These are phyloP conservation scores for Xenotilapia caudafasciata DNA, from an alignment of 2,113 vertebrate species.

Conservation along the genomic window DNA sequence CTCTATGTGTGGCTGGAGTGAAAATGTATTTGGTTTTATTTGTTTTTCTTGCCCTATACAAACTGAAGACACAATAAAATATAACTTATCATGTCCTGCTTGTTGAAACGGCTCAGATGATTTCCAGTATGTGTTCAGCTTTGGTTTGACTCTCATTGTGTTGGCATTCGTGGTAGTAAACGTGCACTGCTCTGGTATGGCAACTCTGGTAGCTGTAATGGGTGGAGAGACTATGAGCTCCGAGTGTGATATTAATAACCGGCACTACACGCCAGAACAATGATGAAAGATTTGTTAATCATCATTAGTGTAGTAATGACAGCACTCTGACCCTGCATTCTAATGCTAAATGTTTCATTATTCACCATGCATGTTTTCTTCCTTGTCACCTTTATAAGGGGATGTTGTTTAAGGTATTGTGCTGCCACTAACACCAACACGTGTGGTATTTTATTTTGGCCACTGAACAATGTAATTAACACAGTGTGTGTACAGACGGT, in stretches of 20 bases:
- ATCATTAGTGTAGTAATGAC: neutral
- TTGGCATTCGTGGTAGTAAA: neutral
- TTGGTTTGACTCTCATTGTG: neutral
- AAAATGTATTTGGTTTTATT: neutral
- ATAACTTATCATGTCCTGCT: neutral
- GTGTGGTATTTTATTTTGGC: neutral
- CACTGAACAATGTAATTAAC: neutral
- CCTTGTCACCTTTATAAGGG: neutral
- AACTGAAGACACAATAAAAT: neutral
- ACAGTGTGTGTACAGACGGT: neutral
- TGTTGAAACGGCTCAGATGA: neutral
- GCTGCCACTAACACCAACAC: neutral
- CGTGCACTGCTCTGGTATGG: neutral
- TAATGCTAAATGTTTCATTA: neutral
- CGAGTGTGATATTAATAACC: slow-evolving; percentile 10
- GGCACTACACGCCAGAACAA: neutral
- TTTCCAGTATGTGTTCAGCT: neutral
- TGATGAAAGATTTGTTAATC: neutral
- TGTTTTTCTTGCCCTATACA: neutral
- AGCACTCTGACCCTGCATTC: neutral
- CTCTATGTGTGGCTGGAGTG: neutral
- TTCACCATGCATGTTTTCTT: neutral
- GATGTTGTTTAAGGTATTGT: neutral
- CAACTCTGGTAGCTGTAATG: neutral
- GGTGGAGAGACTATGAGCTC: neutral